Conservation (phyloP, 2,888 invertebrate genomes). For the Caenorhabditis sp. region DNA sequence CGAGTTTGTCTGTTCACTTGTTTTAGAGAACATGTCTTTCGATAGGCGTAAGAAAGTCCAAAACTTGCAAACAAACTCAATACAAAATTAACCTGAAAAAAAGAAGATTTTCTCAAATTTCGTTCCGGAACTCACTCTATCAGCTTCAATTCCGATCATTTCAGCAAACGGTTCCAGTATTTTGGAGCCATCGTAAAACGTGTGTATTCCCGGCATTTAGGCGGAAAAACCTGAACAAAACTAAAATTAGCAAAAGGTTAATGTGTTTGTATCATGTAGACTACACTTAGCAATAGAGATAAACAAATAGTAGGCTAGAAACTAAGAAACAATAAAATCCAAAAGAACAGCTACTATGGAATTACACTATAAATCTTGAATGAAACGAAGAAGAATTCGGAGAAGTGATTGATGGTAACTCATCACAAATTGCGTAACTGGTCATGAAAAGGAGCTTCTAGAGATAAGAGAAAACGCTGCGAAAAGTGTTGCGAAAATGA, state of each 20-base stretch:
- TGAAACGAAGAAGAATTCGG: neutral
- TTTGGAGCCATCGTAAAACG: conserved; percentile 79
- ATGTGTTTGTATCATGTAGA: conserved; percentile 1
- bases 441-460: conserved; percentile 11
- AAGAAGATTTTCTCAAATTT: neutral
- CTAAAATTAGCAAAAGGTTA: neutral
- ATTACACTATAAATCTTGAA: conserved; percentile 1
- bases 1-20: conserved; percentile 66
- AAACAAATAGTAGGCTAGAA: too few species aligned
- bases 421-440: conserved; percentile 24
- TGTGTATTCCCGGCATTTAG: conserved; percentile 80
- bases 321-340: neutral
- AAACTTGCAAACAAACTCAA: conserved; percentile 73
- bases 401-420: conserved; percentile 51
- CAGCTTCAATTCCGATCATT: conserved; percentile 74
- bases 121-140: conserved; percentile 69
- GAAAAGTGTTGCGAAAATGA: too few species aligned
- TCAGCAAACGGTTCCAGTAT: conserved; percentile 76
- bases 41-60: conserved; percentile 70
- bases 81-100: conserved; percentile 77
- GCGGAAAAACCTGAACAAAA: neutral
- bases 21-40: conserved; percentile 64
- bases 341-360: neutral
- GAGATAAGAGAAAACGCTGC: conserved; percentile 27
- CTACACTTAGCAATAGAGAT: neutral